Percentiles rank a stretch among this genome's conserved stretches.
phyloP scores from a whole-genome alignment of 1,140 invertebrate genomes.

The Neodiprion fabricii region DNA sequence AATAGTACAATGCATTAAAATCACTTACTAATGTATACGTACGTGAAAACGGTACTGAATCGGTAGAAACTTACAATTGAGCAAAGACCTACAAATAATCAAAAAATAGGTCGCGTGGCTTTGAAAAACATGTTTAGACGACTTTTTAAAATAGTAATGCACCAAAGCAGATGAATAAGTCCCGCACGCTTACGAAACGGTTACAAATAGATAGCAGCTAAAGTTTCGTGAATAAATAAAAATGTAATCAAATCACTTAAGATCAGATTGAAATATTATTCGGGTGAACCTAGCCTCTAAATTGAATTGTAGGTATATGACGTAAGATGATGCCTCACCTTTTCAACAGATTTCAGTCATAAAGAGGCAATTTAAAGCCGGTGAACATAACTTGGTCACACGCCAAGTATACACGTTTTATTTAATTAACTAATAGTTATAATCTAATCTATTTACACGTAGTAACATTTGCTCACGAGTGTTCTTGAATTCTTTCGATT shows the following conservation, averaged over 20 bases:
- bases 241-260: not conserved
- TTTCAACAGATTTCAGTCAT: not conserved
- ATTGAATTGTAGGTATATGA: not conserved
- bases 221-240: not conserved
- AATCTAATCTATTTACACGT: slow-evolving; percentile 29
- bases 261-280: not conserved
- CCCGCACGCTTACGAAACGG: too few species aligned
- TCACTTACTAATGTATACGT: too few species aligned
- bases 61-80: too few species aligned
- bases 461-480: not conserved
- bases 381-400: slow-evolving; percentile 1
- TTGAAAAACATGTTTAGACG: too few species aligned
- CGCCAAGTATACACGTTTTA: slow-evolving; percentile 18
- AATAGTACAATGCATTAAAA: too few species aligned
- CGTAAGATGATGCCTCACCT: not conserved
- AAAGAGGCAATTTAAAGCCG: not conserved
- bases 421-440: slow-evolving; percentile 34
- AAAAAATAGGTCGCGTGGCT: too few species aligned
- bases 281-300: not conserved
- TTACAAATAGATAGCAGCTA: too few species aligned
- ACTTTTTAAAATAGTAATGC: too few species aligned
- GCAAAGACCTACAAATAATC: too few species aligned
- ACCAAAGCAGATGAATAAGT: too few species aligned
- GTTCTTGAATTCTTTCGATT: slow-evolving; percentile 22
- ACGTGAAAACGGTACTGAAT: too few species aligned